phyloP scores from a whole-genome alignment of 2,797 vertebrate genomes.

The Semotilus atromaculatus region DNA sequence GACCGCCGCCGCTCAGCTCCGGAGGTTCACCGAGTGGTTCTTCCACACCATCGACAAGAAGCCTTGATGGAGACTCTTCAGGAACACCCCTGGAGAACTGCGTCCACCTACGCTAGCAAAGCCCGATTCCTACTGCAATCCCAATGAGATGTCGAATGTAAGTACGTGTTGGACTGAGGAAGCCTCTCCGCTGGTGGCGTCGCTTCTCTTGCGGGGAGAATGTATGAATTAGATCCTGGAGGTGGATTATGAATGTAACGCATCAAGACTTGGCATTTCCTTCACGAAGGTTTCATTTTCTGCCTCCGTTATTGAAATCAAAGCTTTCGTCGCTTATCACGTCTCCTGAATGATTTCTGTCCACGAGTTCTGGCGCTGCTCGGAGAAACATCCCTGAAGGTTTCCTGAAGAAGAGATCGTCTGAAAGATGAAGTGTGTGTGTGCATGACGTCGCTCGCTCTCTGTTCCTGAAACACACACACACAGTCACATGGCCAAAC shows the following conservation, averaged over 20 bases:
- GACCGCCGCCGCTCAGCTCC: constrained; percentile 91
- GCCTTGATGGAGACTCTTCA: constrained; percentile 68
- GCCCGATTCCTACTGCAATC: constrained; percentile 23
- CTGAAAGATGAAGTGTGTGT: constrained; percentile 80
- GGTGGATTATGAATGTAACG: constrained; percentile 84
- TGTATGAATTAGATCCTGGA: constrained; percentile 62
- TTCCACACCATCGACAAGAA: constrained; percentile 95
- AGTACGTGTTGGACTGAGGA: constrained; percentile 5
- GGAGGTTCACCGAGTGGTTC: constrained; percentile 98
- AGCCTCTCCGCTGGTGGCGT: neutral
- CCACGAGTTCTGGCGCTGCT: constrained; percentile 97
- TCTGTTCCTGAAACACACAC: constrained; percentile 59
- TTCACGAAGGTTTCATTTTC: constrained; percentile 48
- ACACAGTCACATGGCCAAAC: constrained; percentile 82
- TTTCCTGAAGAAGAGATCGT: constrained; percentile 78
- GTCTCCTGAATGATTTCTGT: constrained; percentile 83
- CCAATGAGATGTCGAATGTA: constrained; percentile 40
- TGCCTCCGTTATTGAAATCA: constrained; percentile 74
- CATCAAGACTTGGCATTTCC: constrained; percentile 72
- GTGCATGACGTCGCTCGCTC: constrained; percentile 72
- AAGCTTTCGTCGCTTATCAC: constrained; percentile 53
- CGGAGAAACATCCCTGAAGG: constrained; percentile 72
- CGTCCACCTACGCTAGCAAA: neutral
- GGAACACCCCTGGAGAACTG: constrained; percentile 22
- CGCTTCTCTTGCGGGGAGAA: constrained; percentile 58